phyloP scores from a whole-genome alignment of 2,113 vertebrate species.

The Bombycilla garrulus region DNA sequence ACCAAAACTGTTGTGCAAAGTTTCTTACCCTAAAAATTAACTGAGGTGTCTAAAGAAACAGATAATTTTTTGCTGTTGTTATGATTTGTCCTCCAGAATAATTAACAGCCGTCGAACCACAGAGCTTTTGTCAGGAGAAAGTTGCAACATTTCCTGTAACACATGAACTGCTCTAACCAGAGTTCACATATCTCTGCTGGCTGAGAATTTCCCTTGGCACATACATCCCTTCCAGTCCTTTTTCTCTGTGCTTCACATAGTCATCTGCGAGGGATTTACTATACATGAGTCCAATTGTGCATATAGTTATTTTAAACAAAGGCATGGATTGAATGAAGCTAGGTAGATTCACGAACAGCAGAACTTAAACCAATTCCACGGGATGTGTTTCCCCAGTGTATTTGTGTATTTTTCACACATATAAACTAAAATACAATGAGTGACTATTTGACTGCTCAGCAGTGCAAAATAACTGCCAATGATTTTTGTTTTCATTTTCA shows the following conservation, averaged over 20 bases:
- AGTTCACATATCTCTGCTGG: not conserved
- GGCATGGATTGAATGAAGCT: not conserved
- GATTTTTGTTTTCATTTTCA: not conserved
- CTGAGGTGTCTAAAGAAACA: not conserved
- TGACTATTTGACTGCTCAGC: not conserved
- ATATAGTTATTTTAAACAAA: not conserved
- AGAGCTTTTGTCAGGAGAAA: not conserved
- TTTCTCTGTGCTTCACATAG: not conserved
- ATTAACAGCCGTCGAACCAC: rapidly evolving
- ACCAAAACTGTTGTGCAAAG: not conserved
- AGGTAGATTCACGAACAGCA: not conserved
- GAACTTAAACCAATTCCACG: not conserved
- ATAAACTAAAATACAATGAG: not conserved
- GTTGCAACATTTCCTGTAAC: not conserved
- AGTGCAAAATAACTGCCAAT: not conserved
- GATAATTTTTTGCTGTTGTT: not conserved
- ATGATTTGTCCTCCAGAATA: not conserved
- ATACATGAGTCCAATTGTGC: not conserved
- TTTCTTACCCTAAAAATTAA: not conserved
- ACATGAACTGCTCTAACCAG: not conserved
- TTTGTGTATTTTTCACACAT: not conserved
- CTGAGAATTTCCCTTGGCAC: rapidly evolving
- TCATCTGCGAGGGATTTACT: not conserved
- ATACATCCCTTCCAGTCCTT: not conserved
- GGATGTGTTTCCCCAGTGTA: not conserved